Percentiles rank a stretch among this genome's conserved stretches.
Conservation (phyloP, 1,140 invertebrate genomes). For the Hermetia illucens region DNA sequence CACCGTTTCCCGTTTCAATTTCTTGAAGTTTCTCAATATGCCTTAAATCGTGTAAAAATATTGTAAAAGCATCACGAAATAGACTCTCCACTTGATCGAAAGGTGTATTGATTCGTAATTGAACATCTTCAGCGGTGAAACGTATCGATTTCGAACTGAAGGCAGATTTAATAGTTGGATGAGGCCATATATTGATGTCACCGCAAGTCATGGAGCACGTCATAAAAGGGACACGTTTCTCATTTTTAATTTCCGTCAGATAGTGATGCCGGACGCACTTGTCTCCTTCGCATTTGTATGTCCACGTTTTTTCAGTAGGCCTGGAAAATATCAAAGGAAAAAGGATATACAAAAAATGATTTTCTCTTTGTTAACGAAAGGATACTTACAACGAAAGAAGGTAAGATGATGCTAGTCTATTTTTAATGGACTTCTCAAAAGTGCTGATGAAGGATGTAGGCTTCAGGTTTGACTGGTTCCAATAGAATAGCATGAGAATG, state of each 20-base stretch:
- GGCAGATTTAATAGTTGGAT: constrained; percentile 23
- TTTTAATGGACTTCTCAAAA: constrained; percentile 14
- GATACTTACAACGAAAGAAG: constrained; percentile 3
- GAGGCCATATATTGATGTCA: constrained; percentile 28
- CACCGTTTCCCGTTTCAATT: constrained; percentile 5
- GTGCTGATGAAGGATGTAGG: constrained; percentile 17
- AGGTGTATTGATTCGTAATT: constrained; percentile 18
- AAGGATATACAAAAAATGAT: constrained; percentile 1
- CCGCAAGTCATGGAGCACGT: constrained; percentile 29
- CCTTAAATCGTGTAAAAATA: constrained; percentile 22
- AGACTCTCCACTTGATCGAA: constrained; percentile 19
- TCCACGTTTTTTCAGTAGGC: constrained; percentile 28
- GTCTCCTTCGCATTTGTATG: constrained; percentile 26
- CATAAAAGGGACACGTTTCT: constrained; percentile 25
- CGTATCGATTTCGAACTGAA: constrained; percentile 20
- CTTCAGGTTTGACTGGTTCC: constrained; percentile 24
- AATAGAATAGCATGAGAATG: constrained; percentile 27
- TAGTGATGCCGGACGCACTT: constrained; percentile 20
- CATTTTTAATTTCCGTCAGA: constrained; percentile 10
- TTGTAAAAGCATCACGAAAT: constrained; percentile 18
- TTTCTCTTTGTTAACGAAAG: neutral
- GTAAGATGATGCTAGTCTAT: constrained; percentile 2
- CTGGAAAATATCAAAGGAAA: too few relatives aligned
- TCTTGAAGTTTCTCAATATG: constrained; percentile 18
- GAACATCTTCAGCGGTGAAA: constrained; percentile 20